Evolutionary conservation across 2,113 vertebrate species (phyloP), one percentile per base, ranked within the genome.

Genomic region (Planiliza haematocheilus): DNA sequence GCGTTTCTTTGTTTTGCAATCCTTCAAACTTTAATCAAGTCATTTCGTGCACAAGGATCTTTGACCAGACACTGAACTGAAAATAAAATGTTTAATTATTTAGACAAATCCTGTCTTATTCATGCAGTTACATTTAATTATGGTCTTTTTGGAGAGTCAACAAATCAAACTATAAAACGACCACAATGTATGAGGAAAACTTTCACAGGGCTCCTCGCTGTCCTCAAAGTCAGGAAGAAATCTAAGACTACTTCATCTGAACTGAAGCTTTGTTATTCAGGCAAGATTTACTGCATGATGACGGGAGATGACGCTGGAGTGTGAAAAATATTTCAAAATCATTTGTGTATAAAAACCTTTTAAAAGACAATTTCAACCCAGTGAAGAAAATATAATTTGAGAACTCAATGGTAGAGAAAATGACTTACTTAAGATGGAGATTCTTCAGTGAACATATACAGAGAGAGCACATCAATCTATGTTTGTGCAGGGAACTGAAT

Each of bases 381-480:
- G 14, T 18, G 24, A 48, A 48, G 36, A 63, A 66, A 73, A 80
- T 48, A 24, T 1, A 14, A 53, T 50, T 59, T 34, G 18, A 46
- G 18, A 63, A 46, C 17, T 67, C n/a, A 7, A 36, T 17, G 18
- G 41, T 4, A 18, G 59, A 42, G 46, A 37, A 20, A 68, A 64
- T 69, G 0, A 34, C 17, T 17, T 50, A 43, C n/a, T 55, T 74
- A 56, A 76, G 18, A 74, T 80, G 42, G 30, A 65, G 69, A 80
- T 71, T 56, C 62, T 14, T 51, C 48, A 60, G 61, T 7, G 17
- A 58, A 45, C 14, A 53, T 42, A 13, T 46, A 43, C 39, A 10
- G 43, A 14, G 10, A 70, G 41, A 67, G 57, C 42, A 60, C 38
- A 66, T 65, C 34, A 68, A 42, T 74, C 51, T 63, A 17, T 48